Evolutionary conservation across 2,888 invertebrate genomes (phyloP).

Genomic region (Agrochola circellaris): DNA sequence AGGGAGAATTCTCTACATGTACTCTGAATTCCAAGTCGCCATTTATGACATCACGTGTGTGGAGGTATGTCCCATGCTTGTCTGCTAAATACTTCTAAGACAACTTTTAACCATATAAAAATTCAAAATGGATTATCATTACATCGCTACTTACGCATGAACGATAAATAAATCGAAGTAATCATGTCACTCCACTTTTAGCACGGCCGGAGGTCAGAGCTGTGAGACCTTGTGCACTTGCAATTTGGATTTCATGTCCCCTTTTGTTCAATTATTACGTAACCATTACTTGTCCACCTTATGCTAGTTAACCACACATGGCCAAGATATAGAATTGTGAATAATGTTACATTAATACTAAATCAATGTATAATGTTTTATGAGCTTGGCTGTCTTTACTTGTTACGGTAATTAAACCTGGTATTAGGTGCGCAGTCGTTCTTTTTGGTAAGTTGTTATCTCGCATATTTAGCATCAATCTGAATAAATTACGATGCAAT

Average conservation of each 20-base stretch:
- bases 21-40: background rate
- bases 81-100: background rate
- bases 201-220: slow-evolving; percentile 71
- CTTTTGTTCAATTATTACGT: slow-evolving; percentile 77
- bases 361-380: slow-evolving; percentile 54
- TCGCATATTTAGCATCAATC: slow-evolving; percentile 5
- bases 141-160: slow-evolving; percentile 47
- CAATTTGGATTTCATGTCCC: slow-evolving; percentile 77
- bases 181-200: slow-evolving; percentile 72
- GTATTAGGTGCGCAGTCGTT: background rate
- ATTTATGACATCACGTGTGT: background rate
- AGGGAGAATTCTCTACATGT: background rate
- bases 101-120: background rate
- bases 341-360: slow-evolving; percentile 62
- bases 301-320: slow-evolving; percentile 74
- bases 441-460: slow-evolving; percentile 2
- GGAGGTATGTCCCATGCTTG: background rate
- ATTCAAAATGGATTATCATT: slow-evolving; percentile 39
- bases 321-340: slow-evolving; percentile 61
- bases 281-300: slow-evolving; percentile 78
- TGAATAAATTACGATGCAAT: slow-evolving; percentile 16
- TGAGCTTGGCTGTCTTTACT: slow-evolving; percentile 8
- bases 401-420: slow-evolving; percentile 5
- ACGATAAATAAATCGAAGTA: slow-evolving; percentile 67
- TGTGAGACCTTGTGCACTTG: slow-evolving; percentile 72